Evolutionary conservation across 2,888 invertebrate species (phyloP).

Genomic region (Aphodius sticticus): DNA sequence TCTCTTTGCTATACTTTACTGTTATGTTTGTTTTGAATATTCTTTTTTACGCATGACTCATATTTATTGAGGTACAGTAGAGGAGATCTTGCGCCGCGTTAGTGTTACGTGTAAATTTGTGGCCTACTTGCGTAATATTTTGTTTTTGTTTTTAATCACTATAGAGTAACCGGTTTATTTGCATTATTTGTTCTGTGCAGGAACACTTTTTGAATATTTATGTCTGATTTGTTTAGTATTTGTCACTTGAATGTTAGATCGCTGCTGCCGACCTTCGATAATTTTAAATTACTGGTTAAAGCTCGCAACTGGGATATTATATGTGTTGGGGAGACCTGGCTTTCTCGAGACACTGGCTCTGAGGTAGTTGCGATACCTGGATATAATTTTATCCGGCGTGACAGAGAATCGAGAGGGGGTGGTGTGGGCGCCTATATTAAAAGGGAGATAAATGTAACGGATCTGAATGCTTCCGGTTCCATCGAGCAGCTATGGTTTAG

Average conservation of each 20-base stretch:
- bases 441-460: neutral
- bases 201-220: neutral
- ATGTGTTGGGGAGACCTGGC: neutral
- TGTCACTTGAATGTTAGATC: neutral
- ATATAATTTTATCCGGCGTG: neutral
- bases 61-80: too few relatives aligned
- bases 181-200: neutral
- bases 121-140: neutral
- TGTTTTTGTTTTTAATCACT: neutral
- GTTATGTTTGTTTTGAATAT: too few relatives aligned
- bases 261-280: too few relatives aligned
- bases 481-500: constrained; percentile 8
- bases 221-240: neutral
- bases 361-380: neutral
- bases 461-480: neutral
- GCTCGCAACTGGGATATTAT: neutral
- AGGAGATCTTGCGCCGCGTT: too few relatives aligned
- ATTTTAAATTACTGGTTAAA: too few relatives aligned
- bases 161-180: neutral
- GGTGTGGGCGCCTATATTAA: constrained; percentile 7
- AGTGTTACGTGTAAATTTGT: too few relatives aligned
- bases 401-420: neutral
- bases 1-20: too few relatives aligned
- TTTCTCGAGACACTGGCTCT: neutral
- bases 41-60: too few relatives aligned